phyloP scores from a whole-genome alignment of 2,888 invertebrate species.

The Desoria tigrina region DNA sequence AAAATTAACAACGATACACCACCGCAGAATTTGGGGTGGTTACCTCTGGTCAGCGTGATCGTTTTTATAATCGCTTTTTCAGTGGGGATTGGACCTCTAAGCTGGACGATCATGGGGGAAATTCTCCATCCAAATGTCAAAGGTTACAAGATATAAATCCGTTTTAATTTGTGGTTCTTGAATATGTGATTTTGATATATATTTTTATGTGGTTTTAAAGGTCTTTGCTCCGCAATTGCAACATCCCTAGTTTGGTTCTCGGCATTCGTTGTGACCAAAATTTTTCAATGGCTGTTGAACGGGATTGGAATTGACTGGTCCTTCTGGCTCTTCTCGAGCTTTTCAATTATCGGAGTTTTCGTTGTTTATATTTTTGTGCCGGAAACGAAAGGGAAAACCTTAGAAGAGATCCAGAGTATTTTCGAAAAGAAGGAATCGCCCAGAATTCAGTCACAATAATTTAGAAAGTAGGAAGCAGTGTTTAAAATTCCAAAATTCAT shows the following conservation, averaged over 20 bases:
- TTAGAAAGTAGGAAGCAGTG: too few species aligned
- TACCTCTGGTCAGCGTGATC: constrained; percentile 72
- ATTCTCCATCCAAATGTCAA: constrained; percentile 72
- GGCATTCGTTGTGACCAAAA: constrained; percentile 63
- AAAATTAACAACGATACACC: background rate
- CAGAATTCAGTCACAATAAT: too few species aligned
- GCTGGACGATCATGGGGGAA: constrained; percentile 82
- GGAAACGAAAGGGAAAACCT: constrained; percentile 35
- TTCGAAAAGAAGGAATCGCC: constrained; percentile 6
- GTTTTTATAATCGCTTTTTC: constrained; percentile 79
- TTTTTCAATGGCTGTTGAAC: constrained; percentile 35
- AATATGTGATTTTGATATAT: too few species aligned
- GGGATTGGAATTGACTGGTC: constrained; percentile 38
- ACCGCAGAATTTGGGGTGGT: constrained; percentile 63
- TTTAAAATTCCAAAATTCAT: too few species aligned
- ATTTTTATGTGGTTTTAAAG: constrained; percentile 9
- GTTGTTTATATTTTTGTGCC: constrained; percentile 34
- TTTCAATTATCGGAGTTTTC: constrained; percentile 27
- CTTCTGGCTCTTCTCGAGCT: constrained; percentile 44
- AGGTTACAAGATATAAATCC: too few species aligned
- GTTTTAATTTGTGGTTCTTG: background rate
- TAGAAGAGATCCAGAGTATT: constrained; percentile 12
- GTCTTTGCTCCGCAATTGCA: constrained; percentile 69
- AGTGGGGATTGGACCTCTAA: constrained; percentile 70
- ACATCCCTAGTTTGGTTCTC: constrained; percentile 74